Evolutionary conservation across 2,797 vertebrate genomes (phyloP).

Genomic region (Diglossa cyanea): DNA sequence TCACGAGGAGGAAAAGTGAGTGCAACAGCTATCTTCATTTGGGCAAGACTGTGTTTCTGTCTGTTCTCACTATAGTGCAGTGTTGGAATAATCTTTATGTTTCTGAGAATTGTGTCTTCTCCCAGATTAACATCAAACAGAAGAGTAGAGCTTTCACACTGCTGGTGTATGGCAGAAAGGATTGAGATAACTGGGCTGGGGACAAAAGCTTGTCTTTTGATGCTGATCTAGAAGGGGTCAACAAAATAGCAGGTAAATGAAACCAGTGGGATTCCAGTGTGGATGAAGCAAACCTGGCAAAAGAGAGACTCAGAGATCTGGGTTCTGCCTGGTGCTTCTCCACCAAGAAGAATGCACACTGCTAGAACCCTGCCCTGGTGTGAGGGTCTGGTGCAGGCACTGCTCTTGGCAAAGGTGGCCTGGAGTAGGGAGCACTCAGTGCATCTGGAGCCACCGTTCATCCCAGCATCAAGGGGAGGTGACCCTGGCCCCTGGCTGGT

Average conservation of each 20-base stretch:
- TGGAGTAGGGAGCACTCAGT: fast-evolving
- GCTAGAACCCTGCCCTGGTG: not conserved
- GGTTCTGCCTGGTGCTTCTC: not conserved
- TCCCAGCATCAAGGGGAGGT: not conserved
- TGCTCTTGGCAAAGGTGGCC: not conserved
- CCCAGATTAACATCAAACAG: not conserved
- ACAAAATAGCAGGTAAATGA: not conserved
- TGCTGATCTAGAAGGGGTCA: not conserved
- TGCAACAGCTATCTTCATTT: not conserved
- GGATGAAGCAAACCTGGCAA: not conserved
- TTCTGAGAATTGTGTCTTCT: not conserved
- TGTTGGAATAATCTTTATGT: not conserved
- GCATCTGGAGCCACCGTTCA: fast-evolving
- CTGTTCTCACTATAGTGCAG: not conserved
- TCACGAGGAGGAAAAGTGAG: not conserved
- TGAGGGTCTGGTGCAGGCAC: not conserved
- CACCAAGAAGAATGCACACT: no score
- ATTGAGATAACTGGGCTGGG: not conserved
- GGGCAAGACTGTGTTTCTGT: not conserved
- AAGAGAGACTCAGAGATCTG: not conserved
- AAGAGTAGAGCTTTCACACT: not conserved
- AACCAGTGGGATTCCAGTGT: not conserved
- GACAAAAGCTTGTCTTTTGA: not conserved
- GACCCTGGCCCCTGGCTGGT: not conserved
- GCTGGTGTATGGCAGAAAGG: not conserved